Conservation (phyloP, 2,797 vertebrate genomes). For the Enteromius radiatus region DNA sequence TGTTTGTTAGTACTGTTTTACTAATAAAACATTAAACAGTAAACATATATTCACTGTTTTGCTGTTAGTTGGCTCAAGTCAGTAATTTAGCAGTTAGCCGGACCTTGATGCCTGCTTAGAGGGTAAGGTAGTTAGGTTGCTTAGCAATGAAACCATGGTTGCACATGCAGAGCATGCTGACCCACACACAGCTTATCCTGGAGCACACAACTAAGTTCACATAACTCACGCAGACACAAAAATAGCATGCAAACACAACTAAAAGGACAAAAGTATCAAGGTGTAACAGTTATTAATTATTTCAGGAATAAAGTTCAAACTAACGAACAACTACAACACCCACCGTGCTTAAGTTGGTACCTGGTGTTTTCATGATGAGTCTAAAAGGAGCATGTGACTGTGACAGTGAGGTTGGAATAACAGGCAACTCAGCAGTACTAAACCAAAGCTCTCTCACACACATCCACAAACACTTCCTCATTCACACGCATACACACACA, state of each 20-base stretch:
- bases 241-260: background rate
- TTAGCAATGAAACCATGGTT: constrained; percentile 53
- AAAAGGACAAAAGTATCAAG: constrained; percentile 3
- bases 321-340: constrained; percentile 32
- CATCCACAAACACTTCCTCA: constrained; percentile 51
- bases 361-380: constrained; percentile 56
- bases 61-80: background rate
- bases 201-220: constrained; percentile 49
- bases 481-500: constrained; percentile 52
- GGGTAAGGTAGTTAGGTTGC: constrained; percentile 50
- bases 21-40: background rate
- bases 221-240: background rate
- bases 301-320: constrained; percentile 37
- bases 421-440: constrained; percentile 62
- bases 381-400: constrained; percentile 55
- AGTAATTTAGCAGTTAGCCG: constrained; percentile 36
- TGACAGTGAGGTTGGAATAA: constrained; percentile 56
- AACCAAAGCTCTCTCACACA: constrained; percentile 49
- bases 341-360: constrained; percentile 46
- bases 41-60: background rate
- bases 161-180: constrained; percentile 42
- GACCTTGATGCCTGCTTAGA: constrained; percentile 42
- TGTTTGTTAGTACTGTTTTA: background rate
- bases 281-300: constrained; percentile 56
- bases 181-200: constrained; percentile 47